Evolutionary conservation across 1,140 invertebrate species (phyloP), one percentile per base, ranked within the genome.

Genomic region (Drosophila bipectinata): DNA sequence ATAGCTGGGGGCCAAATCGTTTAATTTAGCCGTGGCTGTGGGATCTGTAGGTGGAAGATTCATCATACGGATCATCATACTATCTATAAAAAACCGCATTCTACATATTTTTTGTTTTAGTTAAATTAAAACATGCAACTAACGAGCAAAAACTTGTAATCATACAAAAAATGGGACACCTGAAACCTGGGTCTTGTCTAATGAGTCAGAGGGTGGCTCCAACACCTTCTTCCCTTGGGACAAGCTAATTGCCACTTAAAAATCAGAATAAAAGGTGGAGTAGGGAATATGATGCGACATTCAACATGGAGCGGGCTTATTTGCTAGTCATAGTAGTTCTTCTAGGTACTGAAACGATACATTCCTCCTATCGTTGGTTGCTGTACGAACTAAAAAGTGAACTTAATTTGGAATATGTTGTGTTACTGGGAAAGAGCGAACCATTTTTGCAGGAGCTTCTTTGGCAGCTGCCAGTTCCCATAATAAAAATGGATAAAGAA

Each of bases 371-470:
- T 28, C n/a, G 7, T 0, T 26, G 45, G 4, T 12, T 82, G 1
- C n/a, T 82, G 3, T 21, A 56, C 26, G 37, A 75, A 1, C 7
- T 82, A 3, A 37, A 34, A 0, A 24, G 3, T 3, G 51, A 83
- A 18, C 45, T 83, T 4, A 4, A 41, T 8, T 67, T 83, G 3
- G 61, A 83, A 2, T 72, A 76, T 79, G 58, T 30, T 4, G 18
- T 83, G 7, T 3, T 72, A 0, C 1, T 79, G 6, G 64, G 61
- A 12, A 57, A 56, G 10, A 18, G 48, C 0, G 32, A 60, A 0
- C 5, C 10, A 0, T 18, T 44, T 72, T 57, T 26, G 51, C 30
- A 30, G 1, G 1, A 55, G 0, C 2, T 64, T 1, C 45, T 84
- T 41, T 48, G 44, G 44, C 21, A 74, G 15, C 8, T 82, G 3